Evolutionary conservation across 2,113 vertebrate species (phyloP).

Genomic region (Chlamydotis undulata): DNA sequence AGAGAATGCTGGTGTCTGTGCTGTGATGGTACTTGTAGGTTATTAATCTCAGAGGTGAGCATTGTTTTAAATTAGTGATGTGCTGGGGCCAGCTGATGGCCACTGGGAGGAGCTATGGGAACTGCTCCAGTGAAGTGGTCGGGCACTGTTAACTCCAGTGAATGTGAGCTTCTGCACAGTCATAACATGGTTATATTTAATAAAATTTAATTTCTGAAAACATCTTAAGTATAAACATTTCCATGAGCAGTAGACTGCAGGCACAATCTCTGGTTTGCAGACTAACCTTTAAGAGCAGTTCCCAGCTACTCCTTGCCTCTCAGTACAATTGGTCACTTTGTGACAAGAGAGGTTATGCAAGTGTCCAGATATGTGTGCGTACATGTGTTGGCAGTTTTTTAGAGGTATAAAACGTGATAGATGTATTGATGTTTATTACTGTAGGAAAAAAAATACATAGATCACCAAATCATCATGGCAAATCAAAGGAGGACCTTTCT

Average conservation of each 20-base stretch:
- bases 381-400: background rate
- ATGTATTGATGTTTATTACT: background rate
- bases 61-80: background rate
- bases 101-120: conserved; percentile 45
- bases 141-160: background rate
- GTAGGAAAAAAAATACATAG: background rate
- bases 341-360: background rate
- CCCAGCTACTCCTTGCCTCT: background rate
- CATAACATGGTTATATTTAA: background rate
- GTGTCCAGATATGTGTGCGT: background rate
- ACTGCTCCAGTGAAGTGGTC: background rate
- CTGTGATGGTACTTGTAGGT: background rate
- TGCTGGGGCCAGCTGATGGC: background rate
- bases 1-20: background rate
- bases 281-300: background rate
- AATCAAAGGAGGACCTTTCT: background rate
- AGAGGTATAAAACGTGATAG: background rate
- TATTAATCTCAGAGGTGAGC: background rate
- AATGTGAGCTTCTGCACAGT: background rate
- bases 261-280: background rate
- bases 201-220: background rate
- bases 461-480: background rate
- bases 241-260: background rate
- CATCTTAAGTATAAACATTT: background rate
- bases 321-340: background rate